A percentile compares a stretch with the other conserved stretches of the same genome.
phyloP scores from a whole-genome alignment of 2,888 invertebrate genomes.

The Agonopterix subpropinquella region DNA sequence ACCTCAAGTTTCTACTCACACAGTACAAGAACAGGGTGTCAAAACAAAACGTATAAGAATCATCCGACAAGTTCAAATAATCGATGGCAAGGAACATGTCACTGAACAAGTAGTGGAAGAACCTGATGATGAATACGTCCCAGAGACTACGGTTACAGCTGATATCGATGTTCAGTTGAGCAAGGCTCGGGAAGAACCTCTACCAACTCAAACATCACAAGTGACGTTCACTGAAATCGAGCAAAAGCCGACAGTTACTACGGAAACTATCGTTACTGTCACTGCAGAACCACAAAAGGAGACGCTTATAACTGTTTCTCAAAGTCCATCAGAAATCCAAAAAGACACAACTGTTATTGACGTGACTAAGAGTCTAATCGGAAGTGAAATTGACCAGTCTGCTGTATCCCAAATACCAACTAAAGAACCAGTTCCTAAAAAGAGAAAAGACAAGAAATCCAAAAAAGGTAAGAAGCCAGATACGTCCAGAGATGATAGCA shows the following conservation, averaged over 20 bases:
- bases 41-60: conserved; percentile 70
- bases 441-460: conserved; percentile 8
- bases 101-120: conserved; percentile 87
- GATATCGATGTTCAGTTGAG: conserved; percentile 38
- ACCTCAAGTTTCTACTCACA: conserved; percentile 37
- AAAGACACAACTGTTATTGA: conserved; percentile 11
- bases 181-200: conserved; percentile 4
- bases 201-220: background rate
- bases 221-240: background rate
- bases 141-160: conserved; percentile 40
- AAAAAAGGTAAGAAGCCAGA: conserved; percentile 1
- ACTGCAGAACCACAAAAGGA: background rate
- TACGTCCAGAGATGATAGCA: background rate
- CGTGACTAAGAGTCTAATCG: conserved; percentile 22
- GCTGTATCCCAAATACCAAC: conserved; percentile 8
- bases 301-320: background rate
- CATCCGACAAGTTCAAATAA: conserved; percentile 81
- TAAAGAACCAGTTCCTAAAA: conserved; percentile 16
- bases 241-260: background rate
- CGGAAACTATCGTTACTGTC: background rate
- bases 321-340: background rate
- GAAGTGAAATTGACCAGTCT: conserved; percentile 30
- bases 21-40: conserved; percentile 39
- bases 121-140: conserved; percentile 70
- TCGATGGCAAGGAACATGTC: conserved; percentile 86